These are phyloP conservation scores for Paragorgia papillata DNA, from an alignment of 92 coral and sea anemone genomes.

Conservation along the genomic window DNA sequence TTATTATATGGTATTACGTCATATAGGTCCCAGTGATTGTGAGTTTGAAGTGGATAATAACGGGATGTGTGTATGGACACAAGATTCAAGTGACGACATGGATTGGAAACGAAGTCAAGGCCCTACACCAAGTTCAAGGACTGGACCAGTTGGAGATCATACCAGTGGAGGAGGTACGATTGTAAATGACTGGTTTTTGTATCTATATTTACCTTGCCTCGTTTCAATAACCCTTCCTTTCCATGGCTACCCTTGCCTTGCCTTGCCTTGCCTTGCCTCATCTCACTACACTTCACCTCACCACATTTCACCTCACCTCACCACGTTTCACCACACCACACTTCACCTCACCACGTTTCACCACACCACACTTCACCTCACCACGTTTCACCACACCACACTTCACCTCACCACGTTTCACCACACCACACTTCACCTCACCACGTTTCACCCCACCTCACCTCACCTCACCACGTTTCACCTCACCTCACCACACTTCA, in stretches of 20 bases:
- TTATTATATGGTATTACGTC: too few species aligned
- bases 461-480: neutral
- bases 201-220: too few species aligned
- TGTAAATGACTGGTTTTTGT: too few species aligned
- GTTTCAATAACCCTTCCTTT: too few species aligned
- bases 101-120: constrained; percentile 70
- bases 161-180: constrained; percentile 86
- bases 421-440: too few species aligned
- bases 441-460: neutral
- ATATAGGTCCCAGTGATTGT: constrained; percentile 84
- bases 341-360: too few species aligned
- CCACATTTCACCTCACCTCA: too few species aligned
- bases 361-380: too few species aligned
- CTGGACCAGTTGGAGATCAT: constrained; percentile 91
- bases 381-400: neutral
- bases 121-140: constrained; percentile 70
- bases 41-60: constrained; percentile 73
- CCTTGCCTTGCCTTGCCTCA: too few species aligned
- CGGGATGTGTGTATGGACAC: constrained; percentile 78
- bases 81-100: constrained; percentile 50
- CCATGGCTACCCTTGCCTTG: too few species aligned
- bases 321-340: too few species aligned
- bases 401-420: neutral
- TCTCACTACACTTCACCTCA: too few species aligned
- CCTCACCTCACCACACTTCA: neutral